Evolutionary conservation across 2,888 invertebrate species (phyloP), one percentile per base, ranked within the genome.

Genomic region (Malacosoma neustria): DNA sequence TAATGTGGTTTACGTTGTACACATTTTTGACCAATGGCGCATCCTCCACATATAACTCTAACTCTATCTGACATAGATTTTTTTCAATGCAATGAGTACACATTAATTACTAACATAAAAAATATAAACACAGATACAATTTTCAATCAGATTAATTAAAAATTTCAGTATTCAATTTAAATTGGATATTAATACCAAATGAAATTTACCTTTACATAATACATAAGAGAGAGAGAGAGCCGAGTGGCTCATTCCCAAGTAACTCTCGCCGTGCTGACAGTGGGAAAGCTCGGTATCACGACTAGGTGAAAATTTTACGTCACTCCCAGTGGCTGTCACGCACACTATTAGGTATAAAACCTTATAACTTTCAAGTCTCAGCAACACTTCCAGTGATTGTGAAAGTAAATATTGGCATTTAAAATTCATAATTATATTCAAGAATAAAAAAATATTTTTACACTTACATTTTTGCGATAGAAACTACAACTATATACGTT

Each of bases 211-310:
- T 22, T 22, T 22, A 9, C 22, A 9, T 22, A 7, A 22, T 9
- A 22, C 39, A 40, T 22, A 46, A 54, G 55, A 58, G 60, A 61
- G 61, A 54, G 55, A 58, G 60, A 61, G 61, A 54, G 45, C 31
- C 37, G 45, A 38, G 32, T 32, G 42, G 42, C 41, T 49, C 40
- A 41, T 45, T 53, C 48, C 50, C 50, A 46, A 40, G 37, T 62
- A 43, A 55, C 54, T 62, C 59, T 64, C 60, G 54, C 61, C 53
- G 45, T 52, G 49, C 46, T 48, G 52, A 49, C 49, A 52, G 63
- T 58, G 66, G 68, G 80, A 82, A 82, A 82, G 82, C 80, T 80
- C 62, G 57, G 61, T 64, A 64, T 60, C 56, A 46, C 58, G 48
- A 49, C 64, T 60, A 51, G 61, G 74, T 71, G 77, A 76, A 74